These are phyloP conservation scores for Dione vanillae DNA, from an alignment of 2,888 invertebrate genomes.

Conservation along the genomic window DNA sequence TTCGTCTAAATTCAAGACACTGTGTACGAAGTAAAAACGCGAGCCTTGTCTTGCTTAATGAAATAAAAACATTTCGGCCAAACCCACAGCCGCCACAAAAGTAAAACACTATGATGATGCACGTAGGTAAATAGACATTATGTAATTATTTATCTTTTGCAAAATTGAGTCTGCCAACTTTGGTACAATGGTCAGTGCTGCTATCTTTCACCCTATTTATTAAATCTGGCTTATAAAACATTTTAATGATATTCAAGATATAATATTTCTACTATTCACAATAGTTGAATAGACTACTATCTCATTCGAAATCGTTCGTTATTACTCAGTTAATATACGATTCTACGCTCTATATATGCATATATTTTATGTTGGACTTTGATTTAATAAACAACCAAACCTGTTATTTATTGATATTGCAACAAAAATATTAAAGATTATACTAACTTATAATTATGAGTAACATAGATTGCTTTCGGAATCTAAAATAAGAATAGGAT, in stretches of 20 bases:
- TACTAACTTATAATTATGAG: background rate
- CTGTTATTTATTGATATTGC: conserved; percentile 9
- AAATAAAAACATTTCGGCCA: too few species aligned
- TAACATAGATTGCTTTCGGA: background rate
- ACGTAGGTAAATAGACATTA: too few species aligned
- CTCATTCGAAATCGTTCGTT: conserved; percentile 30
- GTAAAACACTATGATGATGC: too few species aligned
- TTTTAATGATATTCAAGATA: conserved; percentile 21
- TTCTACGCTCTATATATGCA: conserved; percentile 9
- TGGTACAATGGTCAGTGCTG: background rate
- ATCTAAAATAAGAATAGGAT: conserved; percentile 6
- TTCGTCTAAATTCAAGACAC: too few species aligned
- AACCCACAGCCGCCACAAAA: too few species aligned
- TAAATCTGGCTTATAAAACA: conserved; percentile 17
- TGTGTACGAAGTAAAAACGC: too few species aligned
- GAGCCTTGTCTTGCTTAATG: too few species aligned
- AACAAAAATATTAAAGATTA: conserved; percentile 12
- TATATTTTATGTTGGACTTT: conserved; percentile 39
- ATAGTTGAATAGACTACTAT: conserved; percentile 29
- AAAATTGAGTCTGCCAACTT: conserved; percentile 1
- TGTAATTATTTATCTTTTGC: background rate
- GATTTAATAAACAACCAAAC: conserved; percentile 39
- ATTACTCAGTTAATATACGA: conserved; percentile 32
- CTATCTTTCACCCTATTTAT: conserved; percentile 12
- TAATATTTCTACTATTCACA: conserved; percentile 7